Base-by-base conservation (phyloP, 2,888 invertebrate species). In the Yponomeuta evonymella region DNA sequence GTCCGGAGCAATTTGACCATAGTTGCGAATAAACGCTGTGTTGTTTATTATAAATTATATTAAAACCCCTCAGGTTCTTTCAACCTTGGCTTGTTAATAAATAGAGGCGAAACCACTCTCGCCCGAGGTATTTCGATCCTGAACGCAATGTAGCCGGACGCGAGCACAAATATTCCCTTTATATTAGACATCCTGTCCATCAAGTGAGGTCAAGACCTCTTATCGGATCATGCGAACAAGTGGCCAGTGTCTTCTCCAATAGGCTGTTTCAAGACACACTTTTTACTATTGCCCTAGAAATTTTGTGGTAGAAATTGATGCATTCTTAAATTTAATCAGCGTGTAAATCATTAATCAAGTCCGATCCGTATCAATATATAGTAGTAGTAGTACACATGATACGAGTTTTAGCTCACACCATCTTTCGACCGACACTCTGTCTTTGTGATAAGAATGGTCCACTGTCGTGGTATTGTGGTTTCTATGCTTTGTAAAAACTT, bases 161-260 rank as follows among this genome's bases (percentile, higher is more conserved):
- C 76, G 72, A 70, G 75, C 81, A 88, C 87, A 89, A 81, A 81
- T 82, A 78, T 76, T 81, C 82, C 85, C 83, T 82, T 84, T 85
- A 83, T 83, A 74, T 74, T 78, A 79, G 78, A 79, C 84, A 86
- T 85, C 84, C 86, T 83, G 82, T 80, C 78, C 71, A 75, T 78
- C 75, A 77, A 82, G 67, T 29, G 72, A 69, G 80, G 87, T 84
- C 84, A 78, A 84, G 89, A 88, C 88, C 89, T 79, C 81, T 89
- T 89, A 89, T 89, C 89, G 79, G 73, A 73, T 58, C 70, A 63
- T n/a, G 70, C n/a, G 36, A 15, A 63, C 82, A 80, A 80, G 79
- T 83, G 83, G 81, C 77, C 79, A 80, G 74, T 78, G 83, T 75
- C 76, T 79, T 82, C 78, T 81, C 82, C 81, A 83, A 81, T 75